Evolutionary conservation across 2,888 invertebrate genomes (phyloP), one percentile per base, ranked within the genome.

Genomic region (Eupeodes luniger): DNA sequence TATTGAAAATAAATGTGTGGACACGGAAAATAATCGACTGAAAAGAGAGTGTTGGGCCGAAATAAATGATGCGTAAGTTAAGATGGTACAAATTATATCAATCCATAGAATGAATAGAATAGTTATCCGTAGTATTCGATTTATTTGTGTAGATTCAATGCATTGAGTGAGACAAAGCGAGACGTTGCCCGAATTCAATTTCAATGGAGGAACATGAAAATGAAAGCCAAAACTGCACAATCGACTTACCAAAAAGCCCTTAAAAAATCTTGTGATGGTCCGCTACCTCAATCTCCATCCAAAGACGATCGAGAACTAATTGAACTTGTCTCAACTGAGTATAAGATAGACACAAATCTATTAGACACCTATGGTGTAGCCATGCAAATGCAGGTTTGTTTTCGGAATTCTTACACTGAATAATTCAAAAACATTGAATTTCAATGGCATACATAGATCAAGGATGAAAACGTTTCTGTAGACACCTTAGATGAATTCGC

Each of bases 121-220:
- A 6, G 27, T 59, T 14, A 34, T 59, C 57, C 6, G 27, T 27
- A 40, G 14, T 27, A 59, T n/a, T 34, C 14, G 2, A 11, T 12
- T 11, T 27, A 57, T 57, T 12, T 14, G 7, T 51, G n/a, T 6
- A 59, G 59, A 34, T 59, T 59, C 9, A 59, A 59, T 1, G 3
- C 14, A 0, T 9, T 59, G 1, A 59, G 59, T 36, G 59, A 59
- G 34, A 59, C 10, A 36, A 59, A 59, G n/a, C 59, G 59, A 36
- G 59, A 59, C 1, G 59, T 59, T 9, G 14, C 9, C 14, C 14
- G 36, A 36, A 36, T 59, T 59, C 34, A 59, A 7, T 36, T 59
- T 11, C 59, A 59, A n/a, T 59, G 59, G 59, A 59, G 59, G 14
- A 59, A 34, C n/a, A 34, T 36, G 59, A 59, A 59, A 36, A 59